phyloP scores from a whole-genome alignment of 1,140 invertebrate species.

The Drosophila orena region DNA sequence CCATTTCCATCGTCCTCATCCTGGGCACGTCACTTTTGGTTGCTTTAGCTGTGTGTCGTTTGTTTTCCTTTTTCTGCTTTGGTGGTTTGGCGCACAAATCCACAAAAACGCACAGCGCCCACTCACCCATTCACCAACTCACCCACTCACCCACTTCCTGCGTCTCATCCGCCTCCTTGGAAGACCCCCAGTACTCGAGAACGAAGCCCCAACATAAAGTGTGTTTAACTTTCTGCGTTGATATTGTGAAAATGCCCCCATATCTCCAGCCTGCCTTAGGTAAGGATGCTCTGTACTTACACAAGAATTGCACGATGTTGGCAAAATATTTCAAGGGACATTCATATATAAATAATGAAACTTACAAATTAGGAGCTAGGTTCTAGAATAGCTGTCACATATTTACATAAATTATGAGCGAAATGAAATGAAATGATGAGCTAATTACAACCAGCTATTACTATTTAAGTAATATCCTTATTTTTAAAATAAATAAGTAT shows the following conservation, averaged over 20 bases:
- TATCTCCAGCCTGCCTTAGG: constrained; percentile 63
- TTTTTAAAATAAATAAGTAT: too few species aligned
- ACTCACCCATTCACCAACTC: too few species aligned
- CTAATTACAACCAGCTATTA: too few species aligned
- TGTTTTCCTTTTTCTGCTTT: constrained; percentile 58
- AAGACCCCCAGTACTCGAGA: constrained; percentile 32
- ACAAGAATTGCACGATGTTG: background rate
- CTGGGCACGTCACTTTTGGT: constrained; percentile 76
- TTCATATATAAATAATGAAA: too few species aligned
- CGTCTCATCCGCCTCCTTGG: background rate
- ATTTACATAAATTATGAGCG: too few species aligned
- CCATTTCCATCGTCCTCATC: constrained; percentile 49
- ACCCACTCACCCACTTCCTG: constrained; percentile 12
- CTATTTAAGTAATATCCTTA: too few species aligned
- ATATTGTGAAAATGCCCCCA: constrained; percentile 51
- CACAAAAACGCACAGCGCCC: constrained; percentile 41
- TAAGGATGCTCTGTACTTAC: constrained; percentile 35
- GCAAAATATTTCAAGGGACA: too few species aligned
- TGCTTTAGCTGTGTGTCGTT: constrained; percentile 59
- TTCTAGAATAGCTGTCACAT: too few species aligned
- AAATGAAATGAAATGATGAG: too few species aligned
- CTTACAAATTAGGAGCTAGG: too few species aligned
- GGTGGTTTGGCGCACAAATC: constrained; percentile 67
- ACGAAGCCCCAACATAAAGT: constrained; percentile 67
- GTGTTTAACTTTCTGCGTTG: constrained; percentile 72